Evolutionary conservation across 2,888 invertebrate genomes (phyloP), one percentile per base, ranked within the genome.

Genomic region (Drosophila paracracens): DNA sequence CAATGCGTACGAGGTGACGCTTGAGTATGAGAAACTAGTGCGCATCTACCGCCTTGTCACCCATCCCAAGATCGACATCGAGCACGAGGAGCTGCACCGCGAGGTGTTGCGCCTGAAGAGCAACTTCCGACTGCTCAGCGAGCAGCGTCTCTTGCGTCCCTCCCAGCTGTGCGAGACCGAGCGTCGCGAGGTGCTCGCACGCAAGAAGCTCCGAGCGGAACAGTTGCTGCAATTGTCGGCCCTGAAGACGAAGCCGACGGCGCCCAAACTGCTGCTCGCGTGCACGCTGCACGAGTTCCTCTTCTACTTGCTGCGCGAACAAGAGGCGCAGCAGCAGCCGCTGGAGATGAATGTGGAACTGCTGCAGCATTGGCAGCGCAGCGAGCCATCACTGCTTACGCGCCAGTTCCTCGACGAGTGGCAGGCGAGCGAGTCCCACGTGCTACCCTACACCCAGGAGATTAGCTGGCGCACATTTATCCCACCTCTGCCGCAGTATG

Each of bases 391-490:
- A 2, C 70, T 92, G 35, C 74, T 89, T 21, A 80, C 91, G 1
- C 92, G 93, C 1, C 92, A 93, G 27, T 91, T 94, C 53, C 78
- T 93, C 10, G 83, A 92, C 1, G 93, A 94, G 67, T 91, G 95
- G 81, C 93, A 94, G 6, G 91, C 92, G 0, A 90, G 94, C 52
- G 95, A 94, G 68, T 52, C 68, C 0, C 33, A 56, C 2, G 69
- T 76, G 4, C 38, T 81, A 68, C 62, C 92, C 2, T 94, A 92
- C 43, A 93, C 93, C 5, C 94, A 94, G 59, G 83, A 86, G n/a
- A 92, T 95, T 7, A 94, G 93, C 79, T 97, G 96, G 96, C 95
- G 95, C 90, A 96, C 95, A 93, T 97, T 96, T 89, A 93, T 97
- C 18, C 95, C 96, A 0, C 96, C 96, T 0, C 88, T 97, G 52